These are phyloP conservation scores for Odontocerum albicorne DNA, from an alignment of 2,888 invertebrate genomes.

Conservation along the genomic window DNA sequence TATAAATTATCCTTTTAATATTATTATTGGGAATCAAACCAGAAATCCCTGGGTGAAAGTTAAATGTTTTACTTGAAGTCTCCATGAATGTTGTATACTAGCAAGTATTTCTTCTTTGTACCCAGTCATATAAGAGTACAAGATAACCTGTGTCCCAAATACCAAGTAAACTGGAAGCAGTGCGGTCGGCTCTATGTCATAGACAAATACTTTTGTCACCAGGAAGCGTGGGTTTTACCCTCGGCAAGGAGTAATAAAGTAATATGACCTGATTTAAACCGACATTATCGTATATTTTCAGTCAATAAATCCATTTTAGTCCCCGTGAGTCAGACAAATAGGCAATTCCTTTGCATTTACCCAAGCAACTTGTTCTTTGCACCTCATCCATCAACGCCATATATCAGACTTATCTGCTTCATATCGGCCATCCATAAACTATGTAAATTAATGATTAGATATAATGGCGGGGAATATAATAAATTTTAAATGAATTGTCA, in stretches of 20 bases:
- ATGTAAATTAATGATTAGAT: too few relatives aligned
- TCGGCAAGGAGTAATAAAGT: conserved; percentile 30
- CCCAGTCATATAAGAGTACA: too few relatives aligned
- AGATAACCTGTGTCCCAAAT: too few relatives aligned
- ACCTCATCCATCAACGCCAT: conserved; percentile 25
- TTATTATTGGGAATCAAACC: too few relatives aligned
- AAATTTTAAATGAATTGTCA: background rate
- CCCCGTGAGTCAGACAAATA: conserved; percentile 23
- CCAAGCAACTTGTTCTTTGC: conserved; percentile 24
- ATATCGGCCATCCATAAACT: background rate
- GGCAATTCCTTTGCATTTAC: conserved; percentile 18
- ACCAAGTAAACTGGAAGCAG: too few relatives aligned
- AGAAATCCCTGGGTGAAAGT: too few relatives aligned
- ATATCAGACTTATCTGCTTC: conserved; percentile 13
- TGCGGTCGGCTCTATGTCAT: too few relatives aligned
- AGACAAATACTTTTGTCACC: too few relatives aligned
- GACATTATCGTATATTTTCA: conserved; percentile 27
- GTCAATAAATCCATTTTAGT: conserved; percentile 13
- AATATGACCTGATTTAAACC: conserved; percentile 30
- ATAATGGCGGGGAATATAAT: background rate
- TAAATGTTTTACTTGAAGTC: too few relatives aligned
- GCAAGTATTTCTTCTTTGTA: too few relatives aligned
- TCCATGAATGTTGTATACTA: too few relatives aligned
- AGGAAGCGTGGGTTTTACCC: conserved; percentile 29
- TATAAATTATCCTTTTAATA: too few relatives aligned